Percentiles rank a stretch among this genome's conserved stretches.
Evolutionary conservation across 2,113 vertebrate genomes (phyloP).

Genomic region (Arvicanthis niloticus): DNA sequence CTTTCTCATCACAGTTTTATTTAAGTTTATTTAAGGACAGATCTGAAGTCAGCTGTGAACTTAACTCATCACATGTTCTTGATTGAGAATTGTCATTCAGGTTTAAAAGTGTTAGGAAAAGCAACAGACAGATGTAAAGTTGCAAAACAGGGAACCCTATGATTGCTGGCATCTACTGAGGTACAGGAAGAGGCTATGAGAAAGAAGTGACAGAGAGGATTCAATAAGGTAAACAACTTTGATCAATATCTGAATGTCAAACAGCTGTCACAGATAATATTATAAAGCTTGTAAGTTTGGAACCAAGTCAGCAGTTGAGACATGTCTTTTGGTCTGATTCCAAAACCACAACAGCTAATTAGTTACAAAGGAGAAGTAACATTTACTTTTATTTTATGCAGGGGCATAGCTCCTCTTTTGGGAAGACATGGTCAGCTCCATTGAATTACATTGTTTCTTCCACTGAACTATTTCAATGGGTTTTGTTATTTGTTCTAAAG

Average conservation of each 20-base stretch:
- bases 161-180: background rate
- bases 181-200: background rate
- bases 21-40: no score
- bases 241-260: background rate
- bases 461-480: background rate
- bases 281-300: background rate
- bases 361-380: background rate
- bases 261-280: no score
- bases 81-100: background rate
- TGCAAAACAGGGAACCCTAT: background rate
- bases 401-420: background rate
- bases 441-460: background rate
- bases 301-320: background rate
- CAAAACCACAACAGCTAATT: background rate
- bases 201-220: background rate
- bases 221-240: background rate
- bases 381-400: background rate
- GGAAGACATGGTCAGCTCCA: background rate
- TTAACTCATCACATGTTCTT: background rate
- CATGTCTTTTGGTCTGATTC: background rate
- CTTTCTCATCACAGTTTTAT: fast-evolving
- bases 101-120: background rate
- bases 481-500: background rate
- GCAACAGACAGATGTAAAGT: background rate
- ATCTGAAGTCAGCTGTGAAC: fast-evolving